Evolutionary conservation across 2,888 invertebrate genomes (phyloP), one percentile per base, ranked within the genome.

Genomic region (Nemurella pictetii): DNA sequence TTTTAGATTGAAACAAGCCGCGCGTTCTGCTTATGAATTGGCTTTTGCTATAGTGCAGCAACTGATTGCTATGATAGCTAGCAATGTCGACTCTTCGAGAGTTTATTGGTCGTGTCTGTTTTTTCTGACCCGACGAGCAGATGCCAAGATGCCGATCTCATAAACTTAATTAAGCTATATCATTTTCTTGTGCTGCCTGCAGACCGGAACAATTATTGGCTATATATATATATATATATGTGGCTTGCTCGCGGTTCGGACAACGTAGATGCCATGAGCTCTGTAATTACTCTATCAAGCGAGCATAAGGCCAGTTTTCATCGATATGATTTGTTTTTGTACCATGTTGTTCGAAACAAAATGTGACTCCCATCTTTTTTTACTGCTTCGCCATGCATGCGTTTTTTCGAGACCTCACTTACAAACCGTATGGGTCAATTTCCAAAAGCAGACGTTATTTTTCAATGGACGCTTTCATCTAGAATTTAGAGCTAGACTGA

Each of bases 161-260:
- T 30, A 78, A 29, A 78, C 78, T 78, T 15, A 78, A 78, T 78
- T 78, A 29, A 78, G 78, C 78, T 78, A 78, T 78, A 78, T 29
- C 28, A 78, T 78, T 78, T 78, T 30, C 30, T 78, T 28, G 29
- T 25, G 7, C n/a, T 78, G 78, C 78, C 78, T n/a, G n/a, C n/a
- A 78, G 55, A 55, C 55, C 55, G 20, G 55, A 55, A 55, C 55
- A 55, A 55, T 55, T 55, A 55, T 55, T 55, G 55, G 55, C 55
- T 55, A 2, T 55, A 12, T 55, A 20, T 55, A 20, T 55, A 2
- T 55, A 12, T 55, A 20, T 55, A 20, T 55, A 20, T 32, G 32
- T 32, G 32, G 4, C 55, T 20, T 55, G 9, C 15, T n/a, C 55
- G 20, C 20, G 12, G 55, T 20, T 55, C 9, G 55, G 55, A 55